Percentiles rank a stretch among this genome's conserved stretches.
Evolutionary conservation across 1,140 invertebrate genomes (phyloP).

Genomic region (Drosophila sulfurigaster): DNA sequence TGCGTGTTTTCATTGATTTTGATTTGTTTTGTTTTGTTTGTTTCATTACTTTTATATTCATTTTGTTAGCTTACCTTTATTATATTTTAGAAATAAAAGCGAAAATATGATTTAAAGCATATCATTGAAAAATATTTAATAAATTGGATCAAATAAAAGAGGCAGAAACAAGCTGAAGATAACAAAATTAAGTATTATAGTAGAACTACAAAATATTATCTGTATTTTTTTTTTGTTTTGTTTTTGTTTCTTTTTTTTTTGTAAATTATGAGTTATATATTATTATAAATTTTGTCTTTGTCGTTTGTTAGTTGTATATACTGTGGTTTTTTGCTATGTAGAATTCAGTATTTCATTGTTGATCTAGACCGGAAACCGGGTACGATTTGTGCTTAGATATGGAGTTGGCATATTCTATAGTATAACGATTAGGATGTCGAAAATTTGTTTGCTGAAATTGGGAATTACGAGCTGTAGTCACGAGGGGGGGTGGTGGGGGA

Average conservation of each 20-base stretch:
- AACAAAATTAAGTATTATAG: constrained; percentile 42
- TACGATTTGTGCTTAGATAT: constrained; percentile 23
- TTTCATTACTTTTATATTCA: constrained; percentile 12
- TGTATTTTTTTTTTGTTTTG: constrained; percentile 23
- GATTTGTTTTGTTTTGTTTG: constrained; percentile 54
- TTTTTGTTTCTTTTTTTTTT: not conserved
- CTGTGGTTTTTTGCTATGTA: constrained; percentile 71
- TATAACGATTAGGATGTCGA: constrained; percentile 1
- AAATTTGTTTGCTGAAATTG: constrained; percentile 8
- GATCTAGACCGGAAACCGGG: constrained; percentile 21
- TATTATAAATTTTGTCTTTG: constrained; percentile 32
- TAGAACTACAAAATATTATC: constrained; percentile 60
- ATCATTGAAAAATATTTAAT: constrained; percentile 46
- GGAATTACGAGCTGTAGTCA: constrained; percentile 20
- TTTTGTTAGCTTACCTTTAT: constrained; percentile 66
- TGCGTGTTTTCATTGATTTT: constrained; percentile 54
- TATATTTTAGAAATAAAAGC: constrained; percentile 53
- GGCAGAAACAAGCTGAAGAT: constrained; percentile 62
- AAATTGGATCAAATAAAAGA: constrained; percentile 44
- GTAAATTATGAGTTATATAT: constrained; percentile 24
- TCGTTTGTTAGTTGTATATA: constrained; percentile 18
- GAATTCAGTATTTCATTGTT: constrained; percentile 62
- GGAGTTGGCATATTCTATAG: constrained; percentile 8
- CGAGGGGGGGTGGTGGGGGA: constrained; percentile 11
- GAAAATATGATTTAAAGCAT: constrained; percentile 52